A percentile compares a stretch with the other conserved stretches of the same genome.
Evolutionary conservation across 2,797 vertebrate genomes (phyloP).

Genomic region (Rhinogobio ventralis): DNA sequence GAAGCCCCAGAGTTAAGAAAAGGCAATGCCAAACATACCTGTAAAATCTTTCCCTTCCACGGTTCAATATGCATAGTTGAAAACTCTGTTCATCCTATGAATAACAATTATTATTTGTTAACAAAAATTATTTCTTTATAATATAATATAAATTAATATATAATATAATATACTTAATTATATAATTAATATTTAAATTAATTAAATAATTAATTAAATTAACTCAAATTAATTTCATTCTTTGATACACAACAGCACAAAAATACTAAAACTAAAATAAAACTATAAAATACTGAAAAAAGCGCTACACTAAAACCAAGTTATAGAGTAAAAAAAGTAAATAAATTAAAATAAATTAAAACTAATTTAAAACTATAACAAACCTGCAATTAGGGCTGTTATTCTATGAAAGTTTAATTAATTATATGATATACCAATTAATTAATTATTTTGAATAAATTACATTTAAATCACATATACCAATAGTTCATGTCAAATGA

Average conservation of each 20-base stretch:
- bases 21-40: constrained; percentile 59
- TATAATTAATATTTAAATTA: neutral
- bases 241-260: neutral
- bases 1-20: constrained; percentile 73
- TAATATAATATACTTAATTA: no score
- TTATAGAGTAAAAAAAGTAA: no score
- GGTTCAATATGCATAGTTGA: neutral
- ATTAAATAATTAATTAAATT: no score
- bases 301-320: neutral
- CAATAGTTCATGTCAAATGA: neutral
- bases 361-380: neutral
- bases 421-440: neutral
- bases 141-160: neutral
- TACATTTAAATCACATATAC: neutral
- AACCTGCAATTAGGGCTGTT: neutral
- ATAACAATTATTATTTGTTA: no score
- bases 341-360: neutral
- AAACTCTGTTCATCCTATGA: neutral
- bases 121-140: no score
- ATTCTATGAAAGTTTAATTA: neutral
- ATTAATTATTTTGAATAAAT: neutral
- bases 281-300: neutral
- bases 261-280: neutral
- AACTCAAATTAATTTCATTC: neutral
- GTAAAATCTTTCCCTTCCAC: neutral